These are phyloP conservation scores for Heliconius sara DNA, from an alignment of 2,888 invertebrate species.

Conservation along the genomic window DNA sequence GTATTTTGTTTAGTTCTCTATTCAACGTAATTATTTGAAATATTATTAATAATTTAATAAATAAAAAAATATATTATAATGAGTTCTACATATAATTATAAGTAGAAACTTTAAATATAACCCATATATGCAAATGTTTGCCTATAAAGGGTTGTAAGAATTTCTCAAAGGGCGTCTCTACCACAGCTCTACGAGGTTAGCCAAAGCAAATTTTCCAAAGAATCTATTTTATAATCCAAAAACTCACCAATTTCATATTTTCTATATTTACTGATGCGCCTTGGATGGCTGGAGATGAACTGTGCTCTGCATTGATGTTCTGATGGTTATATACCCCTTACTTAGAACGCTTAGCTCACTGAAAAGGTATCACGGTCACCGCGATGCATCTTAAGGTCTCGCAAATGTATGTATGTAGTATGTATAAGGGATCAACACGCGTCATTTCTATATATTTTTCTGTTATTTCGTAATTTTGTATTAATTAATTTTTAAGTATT, in stretches of 20 bases:
- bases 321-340: constrained; percentile 70
- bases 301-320: constrained; percentile 67
- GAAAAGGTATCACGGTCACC: constrained; percentile 76
- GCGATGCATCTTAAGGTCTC: constrained; percentile 48
- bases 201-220: neutral
- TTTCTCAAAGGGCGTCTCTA: constrained; percentile 8
- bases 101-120: neutral
- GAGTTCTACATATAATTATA: neutral
- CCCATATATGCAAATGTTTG: neutral
- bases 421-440: constrained; percentile 28
- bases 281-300: constrained; percentile 63
- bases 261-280: constrained; percentile 56
- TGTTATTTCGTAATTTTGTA: neutral
- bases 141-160: neutral
- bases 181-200: neutral
- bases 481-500: neutral
- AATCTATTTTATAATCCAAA: constrained; percentile 17
- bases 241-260: constrained; percentile 80
- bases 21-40: neutral
- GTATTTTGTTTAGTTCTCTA: neutral
- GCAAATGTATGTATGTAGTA: constrained; percentile 18
- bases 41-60: neutral
- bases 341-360: constrained; percentile 61
- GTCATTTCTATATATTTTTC: constrained; percentile 12
- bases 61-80: neutral